These are phyloP conservation scores for Anagrus nilaparvatae DNA, from an alignment of 1,140 invertebrate species.

Conservation along the genomic window DNA sequence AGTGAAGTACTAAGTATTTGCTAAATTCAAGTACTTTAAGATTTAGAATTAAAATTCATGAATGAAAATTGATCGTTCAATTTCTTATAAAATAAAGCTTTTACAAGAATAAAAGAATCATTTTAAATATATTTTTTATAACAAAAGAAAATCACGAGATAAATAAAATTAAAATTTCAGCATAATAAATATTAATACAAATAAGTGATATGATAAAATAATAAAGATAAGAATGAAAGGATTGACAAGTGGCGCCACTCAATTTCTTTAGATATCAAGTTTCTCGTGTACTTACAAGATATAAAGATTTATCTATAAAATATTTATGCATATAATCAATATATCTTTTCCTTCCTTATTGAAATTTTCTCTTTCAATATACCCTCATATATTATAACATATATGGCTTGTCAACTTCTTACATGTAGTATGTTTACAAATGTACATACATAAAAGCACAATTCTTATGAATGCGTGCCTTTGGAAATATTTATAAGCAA, in stretches of 20 bases:
- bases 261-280: no score
- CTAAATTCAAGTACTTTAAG: no score
- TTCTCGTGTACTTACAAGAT: no score
- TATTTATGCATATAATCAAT: not conserved
- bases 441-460: no score
- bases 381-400: constrained; percentile 2
- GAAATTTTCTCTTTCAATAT: constrained; percentile 1
- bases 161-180: not conserved
- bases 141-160: not conserved
- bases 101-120: not conserved
- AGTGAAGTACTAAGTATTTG: no score
- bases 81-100: no score
- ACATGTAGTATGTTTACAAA: not conserved
- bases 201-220: not conserved
- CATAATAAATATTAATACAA: not conserved
- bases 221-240: not conserved
- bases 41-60: no score
- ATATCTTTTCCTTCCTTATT: not conserved
- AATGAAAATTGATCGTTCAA: no score
- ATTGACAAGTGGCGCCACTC: constrained; percentile 13
- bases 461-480: no score
- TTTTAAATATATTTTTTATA: not conserved
- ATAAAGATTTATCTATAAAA: no score
- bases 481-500: no score
- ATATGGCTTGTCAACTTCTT: constrained; percentile 4